Percentiles rank a stretch among this genome's conserved stretches.
phyloP scores from a whole-genome alignment of 2,797 vertebrate species.

The Typhlichthys subterraneus region DNA sequence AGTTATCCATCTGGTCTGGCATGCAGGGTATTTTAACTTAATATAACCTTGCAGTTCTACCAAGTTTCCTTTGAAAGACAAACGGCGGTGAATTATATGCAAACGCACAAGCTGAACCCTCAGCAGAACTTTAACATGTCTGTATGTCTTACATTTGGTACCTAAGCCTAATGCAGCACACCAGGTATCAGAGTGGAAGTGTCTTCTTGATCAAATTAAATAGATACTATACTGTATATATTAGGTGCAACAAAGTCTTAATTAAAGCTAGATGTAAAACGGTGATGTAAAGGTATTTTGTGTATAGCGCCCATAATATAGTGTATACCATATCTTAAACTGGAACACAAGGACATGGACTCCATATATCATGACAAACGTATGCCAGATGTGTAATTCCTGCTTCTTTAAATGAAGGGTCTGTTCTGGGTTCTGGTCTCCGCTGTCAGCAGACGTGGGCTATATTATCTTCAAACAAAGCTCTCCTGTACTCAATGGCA shows the following conservation, averaged over 20 bases:
- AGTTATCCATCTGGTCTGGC: neutral
- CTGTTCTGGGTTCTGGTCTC: neutral
- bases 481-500: neutral
- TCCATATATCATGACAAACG: neutral
- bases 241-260: too few relatives aligned
- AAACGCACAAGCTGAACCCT: too few relatives aligned
- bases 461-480: neutral
- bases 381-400: slow-evolving; percentile 1
- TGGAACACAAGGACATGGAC: neutral
- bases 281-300: too few relatives aligned
- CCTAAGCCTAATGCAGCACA: too few relatives aligned
- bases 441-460: neutral
- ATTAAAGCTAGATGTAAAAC: too few relatives aligned
- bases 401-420: neutral
- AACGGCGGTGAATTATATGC: too few relatives aligned
- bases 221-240: too few relatives aligned
- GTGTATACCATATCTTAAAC: neutral
- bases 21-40: slow-evolving; percentile 4
- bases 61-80: neutral
- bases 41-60: neutral
- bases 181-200: too few relatives aligned
- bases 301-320: too few relatives aligned
- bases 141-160: too few relatives aligned
- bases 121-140: too few relatives aligned
- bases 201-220: too few relatives aligned